Evolutionary conservation across 2,113 vertebrate species (phyloP), one percentile per base, ranked within the genome.

Genomic region (Ophiodon elongatus): DNA sequence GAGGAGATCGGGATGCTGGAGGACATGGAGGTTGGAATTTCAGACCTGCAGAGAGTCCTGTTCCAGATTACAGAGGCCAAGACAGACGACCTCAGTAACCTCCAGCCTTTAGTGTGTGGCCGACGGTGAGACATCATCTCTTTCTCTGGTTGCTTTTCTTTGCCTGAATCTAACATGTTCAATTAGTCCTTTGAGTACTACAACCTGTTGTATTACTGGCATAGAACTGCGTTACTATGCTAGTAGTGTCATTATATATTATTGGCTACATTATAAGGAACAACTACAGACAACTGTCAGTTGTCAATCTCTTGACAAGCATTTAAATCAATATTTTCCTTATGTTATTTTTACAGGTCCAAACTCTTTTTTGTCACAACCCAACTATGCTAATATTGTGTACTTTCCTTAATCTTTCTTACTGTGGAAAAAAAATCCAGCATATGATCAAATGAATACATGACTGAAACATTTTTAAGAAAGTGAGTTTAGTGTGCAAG

Each of bases 1-100:
- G 98, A 99, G 85, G 98, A 99, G 94, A 96, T 99, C 0, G 98
- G 98, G 50, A 99, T 99, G 98, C 95, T 99, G 35, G 98, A 99
- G 93, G 98, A 99, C 90, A 99, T 99, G 98, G 96, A 97, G 84
- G 96, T 98, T 82, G 97, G 97, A 62, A 96, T 99, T 94, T 96
- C 97, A 41, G 98, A 99, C 92, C 95, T 99, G 88, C 97, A 95
- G 79, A 96, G 96, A 93, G 97, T 99, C 0, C 89, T 93, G 60
- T 99, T 99, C 95, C 98, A 96, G 96, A 97, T 99, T 71, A 96
- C 96, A 54, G 96, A 98, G 94, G 97, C 97, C 75, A 96, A 96
- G 85, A 96, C 97, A 35, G 96, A 96, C 45, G 92, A 95, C 37
- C 90, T 93, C 21, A 87, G 68, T 50, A 96, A 98, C 80, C 96